These are phyloP conservation scores for Baronia brevicornis DNA, from an alignment of 2,888 invertebrate genomes.

Conservation along the genomic window DNA sequence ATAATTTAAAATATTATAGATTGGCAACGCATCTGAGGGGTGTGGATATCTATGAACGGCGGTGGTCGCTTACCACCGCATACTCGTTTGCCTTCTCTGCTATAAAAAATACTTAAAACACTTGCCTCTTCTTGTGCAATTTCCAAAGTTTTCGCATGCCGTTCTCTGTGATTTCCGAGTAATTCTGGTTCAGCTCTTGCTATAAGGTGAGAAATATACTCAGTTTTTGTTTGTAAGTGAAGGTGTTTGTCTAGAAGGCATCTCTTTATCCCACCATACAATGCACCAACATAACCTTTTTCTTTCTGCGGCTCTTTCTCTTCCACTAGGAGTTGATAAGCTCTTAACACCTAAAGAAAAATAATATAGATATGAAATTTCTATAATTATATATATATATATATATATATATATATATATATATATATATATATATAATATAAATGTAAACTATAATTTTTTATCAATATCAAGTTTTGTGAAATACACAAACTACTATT, in stretches of 20 bases:
- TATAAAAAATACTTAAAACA: background rate
- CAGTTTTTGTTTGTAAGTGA: slow-evolving; percentile 90
- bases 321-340: slow-evolving; percentile 90
- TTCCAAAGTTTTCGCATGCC: slow-evolving; percentile 97
- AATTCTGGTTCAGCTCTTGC: slow-evolving; percentile 94
- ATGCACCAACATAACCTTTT: slow-evolving; percentile 90
- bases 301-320: slow-evolving; percentile 89
- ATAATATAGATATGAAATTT: too few relatives aligned
- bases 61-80: too few relatives aligned
- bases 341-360: slow-evolving; percentile 80
- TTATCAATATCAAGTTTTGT: too few relatives aligned
- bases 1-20: background rate
- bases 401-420: too few relatives aligned
- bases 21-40: background rate
- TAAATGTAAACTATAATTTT: too few relatives aligned
- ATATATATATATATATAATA: too few relatives aligned
- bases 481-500: too few relatives aligned
- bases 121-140: slow-evolving; percentile 92
- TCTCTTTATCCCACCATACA: slow-evolving; percentile 90
- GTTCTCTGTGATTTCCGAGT: slow-evolving; percentile 89
- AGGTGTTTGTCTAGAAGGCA: slow-evolving; percentile 91
- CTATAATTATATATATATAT: too few relatives aligned
- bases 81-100: too few relatives aligned
- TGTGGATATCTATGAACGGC: too few relatives aligned
- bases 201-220: slow-evolving; percentile 91